A percentile compares a stretch with the other conserved stretches of the same genome.
phyloP scores from a whole-genome alignment of 2,888 invertebrate species.

The Taphrorychus bicolor region DNA sequence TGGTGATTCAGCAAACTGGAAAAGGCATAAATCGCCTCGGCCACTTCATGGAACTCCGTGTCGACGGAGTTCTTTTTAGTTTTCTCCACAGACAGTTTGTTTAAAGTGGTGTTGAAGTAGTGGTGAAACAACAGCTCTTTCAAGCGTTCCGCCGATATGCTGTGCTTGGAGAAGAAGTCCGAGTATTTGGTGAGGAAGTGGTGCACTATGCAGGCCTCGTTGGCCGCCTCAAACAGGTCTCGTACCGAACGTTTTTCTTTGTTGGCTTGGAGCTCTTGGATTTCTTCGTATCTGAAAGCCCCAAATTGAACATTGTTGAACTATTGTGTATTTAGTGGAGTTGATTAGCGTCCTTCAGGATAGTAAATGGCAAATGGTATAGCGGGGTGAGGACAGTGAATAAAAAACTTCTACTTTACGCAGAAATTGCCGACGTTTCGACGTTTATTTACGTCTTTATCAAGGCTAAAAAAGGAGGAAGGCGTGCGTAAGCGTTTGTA shows the following conservation, averaged over 20 bases:
- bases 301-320: background rate
- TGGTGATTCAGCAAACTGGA: conserved; percentile 82
- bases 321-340: background rate
- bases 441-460: no score
- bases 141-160: conserved; percentile 21
- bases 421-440: no score
- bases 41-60: conserved; percentile 38
- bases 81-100: conserved; percentile 32
- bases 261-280: conserved; percentile 75
- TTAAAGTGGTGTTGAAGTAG: conserved; percentile 34
- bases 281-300: conserved; percentile 59
- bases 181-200: conserved; percentile 38
- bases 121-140: conserved; percentile 40
- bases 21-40: conserved; percentile 61
- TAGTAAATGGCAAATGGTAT: background rate
- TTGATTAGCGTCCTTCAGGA: background rate
- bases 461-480: no score
- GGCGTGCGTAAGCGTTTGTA: no score
- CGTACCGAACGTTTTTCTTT: conserved; percentile 66
- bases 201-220: conserved; percentile 36
- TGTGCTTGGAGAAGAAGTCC: conserved; percentile 28
- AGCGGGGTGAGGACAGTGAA: no score
- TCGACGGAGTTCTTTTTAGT: conserved; percentile 30
- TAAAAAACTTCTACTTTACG: no score
- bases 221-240: conserved; percentile 67